These are phyloP conservation scores for Aptenodytes forsteri DNA, from an alignment of 2,113 vertebrate species.

Conservation along the genomic window DNA sequence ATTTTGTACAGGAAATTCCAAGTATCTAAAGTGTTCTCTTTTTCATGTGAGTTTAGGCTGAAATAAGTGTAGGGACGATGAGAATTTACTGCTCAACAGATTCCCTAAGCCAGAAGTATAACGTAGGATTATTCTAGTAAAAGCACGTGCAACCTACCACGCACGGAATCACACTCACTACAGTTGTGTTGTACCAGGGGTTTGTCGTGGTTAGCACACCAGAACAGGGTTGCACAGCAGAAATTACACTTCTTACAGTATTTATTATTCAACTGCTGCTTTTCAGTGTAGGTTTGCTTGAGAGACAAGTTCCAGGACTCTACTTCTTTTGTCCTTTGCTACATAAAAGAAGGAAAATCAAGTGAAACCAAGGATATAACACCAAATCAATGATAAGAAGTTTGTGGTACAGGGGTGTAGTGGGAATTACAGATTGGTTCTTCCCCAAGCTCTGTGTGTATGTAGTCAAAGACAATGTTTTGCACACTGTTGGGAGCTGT, in stretches of 20 bases:
- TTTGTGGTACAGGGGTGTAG: too few species aligned
- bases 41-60: background rate
- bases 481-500: background rate
- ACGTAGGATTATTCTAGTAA: background rate
- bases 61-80: background rate
- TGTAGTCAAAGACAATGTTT: background rate
- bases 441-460: background rate
- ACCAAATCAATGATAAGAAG: background rate
- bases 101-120: background rate
- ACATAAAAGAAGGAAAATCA: background rate
- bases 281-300: background rate
- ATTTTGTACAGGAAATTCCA: background rate
- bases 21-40: background rate
- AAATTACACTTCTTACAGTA: background rate
- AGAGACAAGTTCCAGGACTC: background rate
- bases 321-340: background rate
- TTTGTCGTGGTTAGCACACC: too few species aligned
- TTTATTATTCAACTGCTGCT: background rate
- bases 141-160: background rate
- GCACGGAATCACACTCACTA: background rate
- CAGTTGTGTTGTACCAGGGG: background rate
- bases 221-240: background rate
- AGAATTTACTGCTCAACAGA: background rate
- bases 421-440: background rate
- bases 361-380: background rate